These are phyloP conservation scores for Pristionchus entomophagus DNA, from an alignment of 2,888 invertebrate genomes.

Conservation along the genomic window DNA sequence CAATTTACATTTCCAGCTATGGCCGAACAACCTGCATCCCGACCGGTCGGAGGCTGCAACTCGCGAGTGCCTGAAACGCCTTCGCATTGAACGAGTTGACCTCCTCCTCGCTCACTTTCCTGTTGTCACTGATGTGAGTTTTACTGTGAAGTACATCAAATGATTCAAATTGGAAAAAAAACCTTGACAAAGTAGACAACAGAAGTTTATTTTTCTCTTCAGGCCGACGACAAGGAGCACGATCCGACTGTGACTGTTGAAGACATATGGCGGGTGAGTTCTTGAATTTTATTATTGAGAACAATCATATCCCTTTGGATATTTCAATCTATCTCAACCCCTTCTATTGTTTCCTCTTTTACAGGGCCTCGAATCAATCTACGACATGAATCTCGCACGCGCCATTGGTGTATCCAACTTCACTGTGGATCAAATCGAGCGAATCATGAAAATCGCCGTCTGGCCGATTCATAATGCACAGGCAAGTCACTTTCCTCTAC, in stretches of 20 bases:
- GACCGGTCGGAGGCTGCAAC: background rate
- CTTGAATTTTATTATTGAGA: background rate
- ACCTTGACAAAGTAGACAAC: too few species aligned
- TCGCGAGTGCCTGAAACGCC: background rate
- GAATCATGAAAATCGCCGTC: background rate
- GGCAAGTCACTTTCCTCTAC: background rate
- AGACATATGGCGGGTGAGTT: background rate
- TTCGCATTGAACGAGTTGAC: background rate
- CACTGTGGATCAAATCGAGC: background rate
- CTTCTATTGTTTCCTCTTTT: too few species aligned
- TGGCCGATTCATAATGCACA: slow-evolving; percentile 2
- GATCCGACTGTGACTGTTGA: background rate
- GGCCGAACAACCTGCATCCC: background rate
- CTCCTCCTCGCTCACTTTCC: background rate
- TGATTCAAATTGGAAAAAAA: background rate
- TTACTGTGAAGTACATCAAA: background rate
- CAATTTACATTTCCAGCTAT: background rate
- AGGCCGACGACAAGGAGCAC: background rate
- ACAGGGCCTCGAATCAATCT: slow-evolving; percentile 26
- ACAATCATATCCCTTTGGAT: background rate
- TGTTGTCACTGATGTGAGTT: background rate
- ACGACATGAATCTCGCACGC: slow-evolving; percentile 27
- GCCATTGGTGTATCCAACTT: slow-evolving; percentile 27
- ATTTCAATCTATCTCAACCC: too few species aligned
- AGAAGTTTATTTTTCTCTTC: background rate